phyloP scores from a whole-genome alignment of 1,140 invertebrate species.

The Plectrocnemia conspersa region DNA sequence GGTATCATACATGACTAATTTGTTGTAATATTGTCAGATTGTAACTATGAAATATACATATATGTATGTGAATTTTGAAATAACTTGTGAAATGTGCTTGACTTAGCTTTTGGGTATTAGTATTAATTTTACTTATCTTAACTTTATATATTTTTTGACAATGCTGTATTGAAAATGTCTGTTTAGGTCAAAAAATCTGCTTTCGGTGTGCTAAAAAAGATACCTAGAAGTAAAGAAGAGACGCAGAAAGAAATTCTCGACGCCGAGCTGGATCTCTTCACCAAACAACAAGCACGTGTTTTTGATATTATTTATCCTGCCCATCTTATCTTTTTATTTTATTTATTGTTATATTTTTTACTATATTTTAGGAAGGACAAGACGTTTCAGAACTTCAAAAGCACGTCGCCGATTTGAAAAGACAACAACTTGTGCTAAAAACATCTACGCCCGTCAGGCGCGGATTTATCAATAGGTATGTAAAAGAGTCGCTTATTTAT shows the following conservation, averaged over 20 bases:
- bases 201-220: slow-evolving; percentile 37
- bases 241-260: slow-evolving; percentile 81
- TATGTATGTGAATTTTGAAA: not conserved
- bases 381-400: slow-evolving; percentile 69
- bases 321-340: slow-evolving; percentile 6
- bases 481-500: too few relatives aligned
- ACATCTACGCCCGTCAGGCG: slow-evolving; percentile 18
- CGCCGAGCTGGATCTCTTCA: slow-evolving; percentile 82
- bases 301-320: slow-evolving; percentile 15
- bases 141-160: slow-evolving; percentile 2
- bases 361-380: slow-evolving; percentile 56
- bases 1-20: not conserved
- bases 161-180: slow-evolving; percentile 2
- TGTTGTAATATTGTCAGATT: not conserved
- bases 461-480: slow-evolving; percentile 21
- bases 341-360: slow-evolving; percentile 8
- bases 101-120: not conserved
- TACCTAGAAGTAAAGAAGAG: slow-evolving; percentile 58
- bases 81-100: not conserved
- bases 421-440: slow-evolving; percentile 53
- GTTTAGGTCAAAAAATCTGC: slow-evolving; percentile 33
- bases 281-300: slow-evolving; percentile 65
- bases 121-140: not conserved
- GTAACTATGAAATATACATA: not conserved
- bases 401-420: slow-evolving; percentile 66